These are phyloP conservation scores for Ptychochromis oligacanthus DNA, from an alignment of 2,113 vertebrate genomes.

Conservation along the genomic window DNA sequence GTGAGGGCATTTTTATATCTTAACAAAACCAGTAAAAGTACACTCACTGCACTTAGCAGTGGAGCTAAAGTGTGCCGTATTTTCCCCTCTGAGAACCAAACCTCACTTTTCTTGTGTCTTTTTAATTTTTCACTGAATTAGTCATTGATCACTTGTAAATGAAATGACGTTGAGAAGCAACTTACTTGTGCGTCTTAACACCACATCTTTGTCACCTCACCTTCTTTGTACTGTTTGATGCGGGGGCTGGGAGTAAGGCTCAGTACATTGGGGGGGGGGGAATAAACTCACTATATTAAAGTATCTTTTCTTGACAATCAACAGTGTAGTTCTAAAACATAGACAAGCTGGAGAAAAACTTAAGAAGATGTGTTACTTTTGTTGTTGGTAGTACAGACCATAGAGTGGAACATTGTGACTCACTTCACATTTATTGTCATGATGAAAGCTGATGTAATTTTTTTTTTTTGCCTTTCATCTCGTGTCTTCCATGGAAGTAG, in stretches of 20 bases:
- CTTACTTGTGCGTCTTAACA: not conserved
- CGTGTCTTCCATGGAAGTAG: constrained; percentile 38
- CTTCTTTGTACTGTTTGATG: not conserved
- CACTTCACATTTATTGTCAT: not conserved
- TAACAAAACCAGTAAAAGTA: not conserved
- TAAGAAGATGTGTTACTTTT: not conserved
- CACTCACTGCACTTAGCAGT: not conserved
- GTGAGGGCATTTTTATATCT: not conserved
- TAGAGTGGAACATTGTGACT: not conserved
- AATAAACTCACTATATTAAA: too few relatives aligned
- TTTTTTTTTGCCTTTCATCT: not conserved
- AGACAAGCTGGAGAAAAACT: not conserved
- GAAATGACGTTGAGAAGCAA: too few relatives aligned
- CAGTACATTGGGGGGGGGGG: too few relatives aligned
- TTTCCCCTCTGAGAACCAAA: not conserved
- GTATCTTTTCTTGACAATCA: too few relatives aligned
- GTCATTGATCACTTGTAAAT: not conserved
- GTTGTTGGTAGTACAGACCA: not conserved
- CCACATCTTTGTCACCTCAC: not conserved
- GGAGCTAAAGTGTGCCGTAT: not conserved
- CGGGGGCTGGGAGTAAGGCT: too few relatives aligned
- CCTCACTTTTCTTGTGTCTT: not conserved
- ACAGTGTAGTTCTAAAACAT: too few relatives aligned
- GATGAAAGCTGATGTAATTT: not conserved
- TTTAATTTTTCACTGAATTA: not conserved